Conservation (phyloP, 2,797 vertebrate species). For the Phoxinus dragarum region DNA sequence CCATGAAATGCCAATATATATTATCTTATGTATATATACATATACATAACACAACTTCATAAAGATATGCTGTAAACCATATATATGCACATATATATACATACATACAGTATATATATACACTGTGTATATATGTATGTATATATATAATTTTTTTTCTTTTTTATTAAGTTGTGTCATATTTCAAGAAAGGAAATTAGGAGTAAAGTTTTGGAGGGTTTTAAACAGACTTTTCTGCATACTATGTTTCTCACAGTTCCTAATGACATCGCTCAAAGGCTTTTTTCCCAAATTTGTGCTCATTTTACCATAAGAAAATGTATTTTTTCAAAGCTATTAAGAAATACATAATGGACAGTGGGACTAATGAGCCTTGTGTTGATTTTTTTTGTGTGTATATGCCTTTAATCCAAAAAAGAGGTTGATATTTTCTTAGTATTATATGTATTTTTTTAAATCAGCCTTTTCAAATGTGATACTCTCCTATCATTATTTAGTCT, state of each 20-base stretch:
- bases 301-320: background rate
- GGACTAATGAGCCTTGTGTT: constrained; percentile 22
- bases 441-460: no score
- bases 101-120: background rate
- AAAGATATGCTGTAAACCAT: no score
- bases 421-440: background rate
- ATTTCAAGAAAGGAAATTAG: background rate
- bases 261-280: constrained; percentile 5
- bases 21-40: no score
- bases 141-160: background rate
- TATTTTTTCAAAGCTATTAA: constrained; percentile 13
- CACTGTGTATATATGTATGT: background rate
- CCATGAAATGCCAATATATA: background rate
- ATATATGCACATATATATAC: background rate
- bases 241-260: background rate
- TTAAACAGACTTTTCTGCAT: background rate
- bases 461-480: background rate
- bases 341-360: constrained; percentile 22
- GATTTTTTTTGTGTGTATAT: background rate
- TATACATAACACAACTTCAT: background rate
- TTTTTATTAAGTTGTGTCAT: background rate
- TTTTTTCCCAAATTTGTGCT: background rate
- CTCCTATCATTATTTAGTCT: background rate
- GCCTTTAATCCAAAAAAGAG: background rate
- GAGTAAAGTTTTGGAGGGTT: background rate